Percentiles rank a stretch among this genome's conserved stretches.
Conservation (phyloP, 2,888 invertebrate genomes). For the Ctena decussata region DNA sequence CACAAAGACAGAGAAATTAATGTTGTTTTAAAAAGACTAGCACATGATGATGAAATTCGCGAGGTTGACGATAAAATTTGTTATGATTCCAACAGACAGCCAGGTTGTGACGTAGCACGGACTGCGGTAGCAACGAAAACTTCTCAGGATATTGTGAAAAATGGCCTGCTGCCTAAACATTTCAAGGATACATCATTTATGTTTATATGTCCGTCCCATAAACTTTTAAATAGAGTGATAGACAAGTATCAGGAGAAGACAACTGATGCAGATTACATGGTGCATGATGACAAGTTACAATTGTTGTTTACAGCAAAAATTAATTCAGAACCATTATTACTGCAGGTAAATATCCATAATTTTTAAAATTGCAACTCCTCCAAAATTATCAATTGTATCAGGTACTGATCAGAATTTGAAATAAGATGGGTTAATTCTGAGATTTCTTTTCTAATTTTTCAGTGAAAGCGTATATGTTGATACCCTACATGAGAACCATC, state of each 20-base stretch:
- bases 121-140: constrained; percentile 83
- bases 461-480: too few relatives aligned
- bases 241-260: constrained; percentile 85
- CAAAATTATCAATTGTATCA: too few relatives aligned
- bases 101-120: constrained; percentile 87
- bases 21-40: constrained; percentile 92
- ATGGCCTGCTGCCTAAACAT: constrained; percentile 72
- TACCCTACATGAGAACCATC: too few relatives aligned
- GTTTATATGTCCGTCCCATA: constrained; percentile 86
- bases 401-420: too few relatives aligned
- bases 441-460: too few relatives aligned
- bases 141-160: constrained; percentile 68
- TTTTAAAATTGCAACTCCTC: too few relatives aligned
- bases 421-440: too few relatives aligned
- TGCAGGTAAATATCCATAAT: constrained; percentile 92
- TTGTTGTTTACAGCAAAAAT: constrained; percentile 89
- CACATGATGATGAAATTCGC: constrained; percentile 90
- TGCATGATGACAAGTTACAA: constrained; percentile 74
- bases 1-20: constrained; percentile 87
- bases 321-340: constrained; percentile 93
- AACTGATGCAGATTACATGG: not conserved
- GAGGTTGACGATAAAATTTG: constrained; percentile 89
- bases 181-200: constrained; percentile 79
- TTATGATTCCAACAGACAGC: constrained; percentile 71
- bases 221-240: constrained; percentile 83